Evolutionary conservation across 2,113 vertebrate species (phyloP).

Genomic region (Illadopsis cleaveri): DNA sequence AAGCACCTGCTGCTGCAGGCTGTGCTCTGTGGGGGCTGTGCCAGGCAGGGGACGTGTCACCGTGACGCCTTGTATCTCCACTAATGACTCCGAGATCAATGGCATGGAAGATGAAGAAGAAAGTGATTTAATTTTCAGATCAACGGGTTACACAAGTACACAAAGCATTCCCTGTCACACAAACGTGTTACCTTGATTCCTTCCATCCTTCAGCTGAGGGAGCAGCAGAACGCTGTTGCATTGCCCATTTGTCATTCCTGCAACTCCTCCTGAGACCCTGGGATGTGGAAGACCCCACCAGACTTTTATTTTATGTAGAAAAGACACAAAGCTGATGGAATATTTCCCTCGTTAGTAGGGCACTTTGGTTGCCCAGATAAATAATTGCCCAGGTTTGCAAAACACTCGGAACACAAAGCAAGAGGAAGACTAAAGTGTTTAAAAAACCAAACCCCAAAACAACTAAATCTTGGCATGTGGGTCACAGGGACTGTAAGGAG

Average conservation of each 20-base stretch:
- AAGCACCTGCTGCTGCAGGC: neutral
- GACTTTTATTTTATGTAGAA: neutral
- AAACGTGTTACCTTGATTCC: neutral
- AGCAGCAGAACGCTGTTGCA: neutral
- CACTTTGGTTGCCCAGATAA: neutral
- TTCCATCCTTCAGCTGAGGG: neutral
- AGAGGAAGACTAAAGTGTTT: neutral
- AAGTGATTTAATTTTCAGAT: conserved; percentile 52
- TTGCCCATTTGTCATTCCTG: neutral
- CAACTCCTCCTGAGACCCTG: neutral
- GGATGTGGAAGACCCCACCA: neutral
- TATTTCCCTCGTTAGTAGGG: neutral
- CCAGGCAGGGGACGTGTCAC: neutral
- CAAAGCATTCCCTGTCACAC: neutral
- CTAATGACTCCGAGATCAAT: conserved; percentile 38
- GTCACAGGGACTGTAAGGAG: neutral
- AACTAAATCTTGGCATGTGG: neutral
- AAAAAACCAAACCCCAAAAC: neutral
- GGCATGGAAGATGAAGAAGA: neutral
- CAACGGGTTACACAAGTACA: neutral
- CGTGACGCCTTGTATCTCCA: neutral
- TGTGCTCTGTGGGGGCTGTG: neutral
- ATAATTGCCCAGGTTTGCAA: neutral
- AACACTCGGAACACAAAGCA: neutral
- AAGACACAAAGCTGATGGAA: neutral